Conservation (phyloP, 2,797 vertebrate genomes). For the Lepilemur septentrionalis region DNA sequence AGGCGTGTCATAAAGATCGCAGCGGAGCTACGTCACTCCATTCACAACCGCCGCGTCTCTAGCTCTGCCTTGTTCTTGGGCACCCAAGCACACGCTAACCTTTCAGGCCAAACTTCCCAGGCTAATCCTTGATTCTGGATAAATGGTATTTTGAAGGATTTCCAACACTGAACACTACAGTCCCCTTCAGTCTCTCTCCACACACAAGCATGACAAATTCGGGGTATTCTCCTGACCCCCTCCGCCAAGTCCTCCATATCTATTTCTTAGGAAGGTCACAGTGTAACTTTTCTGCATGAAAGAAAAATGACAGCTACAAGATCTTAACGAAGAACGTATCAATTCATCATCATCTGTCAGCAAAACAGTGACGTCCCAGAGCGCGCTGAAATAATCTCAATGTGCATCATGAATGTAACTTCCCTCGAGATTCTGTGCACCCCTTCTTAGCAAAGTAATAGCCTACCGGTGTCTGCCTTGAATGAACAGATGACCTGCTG, state of each 20-base stretch:
- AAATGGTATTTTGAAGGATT: not conserved
- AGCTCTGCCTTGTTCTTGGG: not conserved
- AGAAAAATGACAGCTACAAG: not conserved
- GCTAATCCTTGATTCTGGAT: not conserved
- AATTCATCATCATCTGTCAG: not conserved
- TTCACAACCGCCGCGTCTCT: not conserved
- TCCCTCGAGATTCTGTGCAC: not conserved
- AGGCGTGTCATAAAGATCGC: fast-evolving
- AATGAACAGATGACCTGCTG: not conserved
- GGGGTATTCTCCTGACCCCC: not conserved
- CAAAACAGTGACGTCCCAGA: not conserved
- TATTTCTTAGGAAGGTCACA: not conserved
- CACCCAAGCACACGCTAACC: not conserved
- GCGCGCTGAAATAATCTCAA: not conserved
- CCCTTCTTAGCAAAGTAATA: no score
- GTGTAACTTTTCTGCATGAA: not conserved
- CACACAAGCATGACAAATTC: not conserved
- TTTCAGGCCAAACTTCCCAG: not conserved
- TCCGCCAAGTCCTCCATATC: not conserved
- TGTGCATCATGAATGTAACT: not conserved
- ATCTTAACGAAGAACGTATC: not conserved
- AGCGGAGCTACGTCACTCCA: fast-evolving
- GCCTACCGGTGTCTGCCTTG: not conserved
- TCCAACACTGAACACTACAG: not conserved
- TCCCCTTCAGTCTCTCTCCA: not conserved